These are phyloP conservation scores for Elachura formosa DNA, from an alignment of 2,113 vertebrate species.

Conservation along the genomic window DNA sequence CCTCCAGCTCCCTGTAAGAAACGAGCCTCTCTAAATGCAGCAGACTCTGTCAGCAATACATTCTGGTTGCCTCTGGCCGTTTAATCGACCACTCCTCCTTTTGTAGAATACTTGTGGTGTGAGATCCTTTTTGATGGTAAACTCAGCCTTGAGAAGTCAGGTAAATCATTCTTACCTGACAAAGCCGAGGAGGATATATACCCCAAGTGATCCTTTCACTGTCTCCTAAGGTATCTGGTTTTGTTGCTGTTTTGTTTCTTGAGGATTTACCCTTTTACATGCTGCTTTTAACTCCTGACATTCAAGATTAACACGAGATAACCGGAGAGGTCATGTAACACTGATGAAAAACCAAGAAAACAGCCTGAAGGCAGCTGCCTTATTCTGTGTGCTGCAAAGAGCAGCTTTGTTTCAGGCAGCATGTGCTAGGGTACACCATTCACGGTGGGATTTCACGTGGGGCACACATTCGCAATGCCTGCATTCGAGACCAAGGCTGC, in stretches of 20 bases:
- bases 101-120: neutral
- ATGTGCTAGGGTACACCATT: neutral
- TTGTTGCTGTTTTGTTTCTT: neutral
- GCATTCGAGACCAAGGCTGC: neutral
- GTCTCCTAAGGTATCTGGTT: neutral
- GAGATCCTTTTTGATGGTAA: constrained; percentile 26
- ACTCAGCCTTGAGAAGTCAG: neutral
- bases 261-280: neutral
- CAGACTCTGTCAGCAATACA: neutral
- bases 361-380: neutral
- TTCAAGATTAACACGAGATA: neutral
- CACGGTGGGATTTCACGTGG: neutral
- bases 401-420: neutral
- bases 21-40: neutral
- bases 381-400: neutral
- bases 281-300: neutral
- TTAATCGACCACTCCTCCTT: neutral
- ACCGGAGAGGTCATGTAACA: neutral
- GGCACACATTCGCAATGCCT: neutral
- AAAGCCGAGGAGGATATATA: neutral
- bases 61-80: neutral
- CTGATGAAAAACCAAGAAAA: neutral
- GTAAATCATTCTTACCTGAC: neutral
- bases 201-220: neutral
- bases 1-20: neutral